Evolutionary conservation across 2,888 invertebrate species (phyloP), one percentile per base, ranked within the genome.

Genomic region (Agonopterix arenella): DNA sequence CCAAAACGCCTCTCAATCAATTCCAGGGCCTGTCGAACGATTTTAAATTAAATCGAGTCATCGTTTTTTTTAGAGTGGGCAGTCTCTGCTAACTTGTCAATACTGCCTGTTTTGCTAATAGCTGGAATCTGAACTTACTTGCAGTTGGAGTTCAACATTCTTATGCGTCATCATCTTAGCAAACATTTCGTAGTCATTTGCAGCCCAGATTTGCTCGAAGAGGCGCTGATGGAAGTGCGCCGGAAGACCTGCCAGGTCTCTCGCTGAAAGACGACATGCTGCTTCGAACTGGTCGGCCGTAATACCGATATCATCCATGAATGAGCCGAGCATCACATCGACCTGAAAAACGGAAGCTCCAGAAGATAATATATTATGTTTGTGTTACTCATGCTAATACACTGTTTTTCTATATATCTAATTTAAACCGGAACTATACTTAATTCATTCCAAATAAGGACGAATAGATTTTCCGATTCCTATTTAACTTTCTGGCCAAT

Each of bases 231-330:
- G 92, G 59, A 92, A 92, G 61, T 91, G 91, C 10, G 91, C 84
- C 0, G 91, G 90, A 51, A 91, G 77, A 2, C 88, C 89, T 0
- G 80, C 90, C 38, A 84, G 66, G 59, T 89, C 83, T 50, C 76
- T 71, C n/a, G 83, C 89, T 0, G 84, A 89, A 36, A 88, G 63
- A 38, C 78, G 81, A 66, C 96, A 97, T 7, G 96, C 96, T 47
- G 92, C 89, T 76, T 96, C 96, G 70, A 97, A 96, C 73, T 97
- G 96, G 59, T 96, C 95, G 0, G 96, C 93, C 0, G 94, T 92
- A 59, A 98, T 96, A 45, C 95, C 95, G 72, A 97, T 94, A 68
- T 98, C 98, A 62, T 97, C 96, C 95, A 97, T 97, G 70, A 97
- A 97, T 51, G 95, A 96, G 44, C 96, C 95, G 44, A 98, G 88